A percentile compares a stretch with the other conserved stretches of the same genome.
Evolutionary conservation across 2,797 vertebrate genomes (phyloP).

Genomic region (Knipowitschia caucasica): DNA sequence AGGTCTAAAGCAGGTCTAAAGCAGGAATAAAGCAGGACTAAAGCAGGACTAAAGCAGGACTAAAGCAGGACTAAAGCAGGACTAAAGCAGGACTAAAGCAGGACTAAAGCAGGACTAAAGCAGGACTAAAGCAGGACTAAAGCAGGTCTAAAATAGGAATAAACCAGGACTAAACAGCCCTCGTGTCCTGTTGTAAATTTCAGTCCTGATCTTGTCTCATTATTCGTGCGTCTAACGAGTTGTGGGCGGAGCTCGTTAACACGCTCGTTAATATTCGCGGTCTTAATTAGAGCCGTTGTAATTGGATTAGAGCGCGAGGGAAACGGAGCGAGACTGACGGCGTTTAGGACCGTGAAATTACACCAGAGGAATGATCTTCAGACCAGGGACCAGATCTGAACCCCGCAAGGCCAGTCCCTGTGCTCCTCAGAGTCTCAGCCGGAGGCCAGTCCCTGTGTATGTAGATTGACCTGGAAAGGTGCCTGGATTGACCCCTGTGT

Average conservation of each 20-base stretch:
- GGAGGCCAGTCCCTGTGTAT: no score
- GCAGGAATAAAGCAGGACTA: not conserved
- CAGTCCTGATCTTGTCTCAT: not conserved
- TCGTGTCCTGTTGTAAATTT: no score
- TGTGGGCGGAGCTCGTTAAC: constrained; percentile 3
- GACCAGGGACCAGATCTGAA: not conserved
- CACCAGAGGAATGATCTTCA: not conserved
- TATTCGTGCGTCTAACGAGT: not conserved
- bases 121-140: not conserved
- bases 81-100: not conserved
- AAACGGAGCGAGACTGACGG: not conserved
- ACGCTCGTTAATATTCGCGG: constrained; percentile 95
- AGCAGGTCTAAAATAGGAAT: not conserved
- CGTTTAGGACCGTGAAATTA: constrained; percentile 6
- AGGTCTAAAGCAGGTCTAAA: not conserved
- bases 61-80: not conserved
- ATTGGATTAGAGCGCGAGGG: constrained; percentile 93
- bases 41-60: not conserved
- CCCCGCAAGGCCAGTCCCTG: no score
- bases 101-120: not conserved
- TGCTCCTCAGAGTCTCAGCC: no score
- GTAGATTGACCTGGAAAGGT: no score
- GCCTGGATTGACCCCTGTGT: no score
- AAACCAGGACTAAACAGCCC: not conserved
- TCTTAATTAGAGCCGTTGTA: constrained; percentile 98